Percentiles rank a stretch among this genome's conserved stretches.
Conservation (phyloP, 1,140 invertebrate species). For the Xylocopa sonorina region DNA sequence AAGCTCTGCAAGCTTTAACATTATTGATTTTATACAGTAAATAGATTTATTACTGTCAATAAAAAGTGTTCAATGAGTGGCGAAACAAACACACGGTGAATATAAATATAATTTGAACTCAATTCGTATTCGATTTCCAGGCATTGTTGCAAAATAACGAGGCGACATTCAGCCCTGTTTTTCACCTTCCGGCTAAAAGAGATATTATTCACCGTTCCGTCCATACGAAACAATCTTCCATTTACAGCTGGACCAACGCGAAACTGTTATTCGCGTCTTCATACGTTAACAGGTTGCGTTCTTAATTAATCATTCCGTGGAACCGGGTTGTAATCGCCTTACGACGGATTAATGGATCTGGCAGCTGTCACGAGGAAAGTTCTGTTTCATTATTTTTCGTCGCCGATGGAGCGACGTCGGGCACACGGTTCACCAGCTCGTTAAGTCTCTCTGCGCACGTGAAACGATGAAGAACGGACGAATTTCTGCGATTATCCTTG, state of each 20-base stretch:
- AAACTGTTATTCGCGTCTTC: constrained; percentile 38
- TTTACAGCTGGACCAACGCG: not conserved
- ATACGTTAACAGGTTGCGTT: constrained; percentile 9
- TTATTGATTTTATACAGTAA: not conserved
- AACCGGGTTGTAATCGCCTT: constrained; percentile 70
- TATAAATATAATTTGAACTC: not conserved
- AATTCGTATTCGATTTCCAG: not conserved
- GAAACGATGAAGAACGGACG: constrained; percentile 34
- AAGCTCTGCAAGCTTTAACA: not conserved
- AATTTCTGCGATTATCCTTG: not conserved
- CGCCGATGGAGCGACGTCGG: not conserved
- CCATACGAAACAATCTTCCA: not conserved
- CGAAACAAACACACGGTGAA: not conserved
- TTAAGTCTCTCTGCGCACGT: not conserved
- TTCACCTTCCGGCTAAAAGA: not conserved
- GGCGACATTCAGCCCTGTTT: not conserved
- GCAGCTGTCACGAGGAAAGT: constrained; percentile 41
- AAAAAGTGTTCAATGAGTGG: not conserved
- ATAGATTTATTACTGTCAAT: not conserved
- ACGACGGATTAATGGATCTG: constrained; percentile 65
- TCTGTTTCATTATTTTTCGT: constrained; percentile 46
- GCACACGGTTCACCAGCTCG: not conserved
- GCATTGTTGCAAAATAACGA: not conserved
- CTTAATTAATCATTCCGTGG: constrained; percentile 54
- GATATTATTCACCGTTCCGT: not conserved